Base-by-base conservation (phyloP, 2,888 invertebrate species). In the Andrena trimmerana region DNA sequence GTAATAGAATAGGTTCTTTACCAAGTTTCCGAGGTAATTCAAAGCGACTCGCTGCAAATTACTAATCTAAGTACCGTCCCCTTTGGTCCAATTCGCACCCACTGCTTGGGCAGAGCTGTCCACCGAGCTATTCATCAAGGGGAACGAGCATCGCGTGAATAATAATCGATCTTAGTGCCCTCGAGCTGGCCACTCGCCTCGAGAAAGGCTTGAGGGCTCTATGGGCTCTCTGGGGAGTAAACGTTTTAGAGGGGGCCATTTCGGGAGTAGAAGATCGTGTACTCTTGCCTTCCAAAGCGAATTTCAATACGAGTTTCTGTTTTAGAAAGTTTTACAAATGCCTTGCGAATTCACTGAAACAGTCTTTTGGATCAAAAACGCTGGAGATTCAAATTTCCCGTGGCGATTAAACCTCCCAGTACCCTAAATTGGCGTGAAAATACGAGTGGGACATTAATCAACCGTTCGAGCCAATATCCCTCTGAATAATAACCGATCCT, bases 401-500 rank as follows among this genome's bases (percentile, higher is more conserved):
- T 20, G 60, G 10, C 27, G 67, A 72, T 78, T 63, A 63, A 68
- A 62, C 63, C 31, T 29, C 62, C 52, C 57, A 33, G 31, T 5
- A 6, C n/a, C 29, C 16, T 10, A 54, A 69, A 78, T 63, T 65
- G 48, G 31, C 60, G 69, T 31, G 63, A 78, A 79, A 84, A 83
- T 83, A 83, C 60, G 80, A 50, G 68, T 36, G 65, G 59, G 52
- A 67, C 67, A 86, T 88, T 86, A 88, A 88, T 87, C 85, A 81
- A 74, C 24, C 54, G 69, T 66, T 63, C 71, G 73, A 69, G 57
- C 74, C 63, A 59, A 66, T 79, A 80, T 85, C 42, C 85, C 76
- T 48, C 74, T 72, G 82, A 84, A 88, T 88, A 78, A 77, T 84
- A 86, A 88, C 74, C 79, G 76, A 80, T 82, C 54, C 48, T 67